A percentile compares a stretch with the other conserved stretches of the same genome.
Conservation (phyloP, 2,888 invertebrate species). For the Parasteatoda lunata region DNA sequence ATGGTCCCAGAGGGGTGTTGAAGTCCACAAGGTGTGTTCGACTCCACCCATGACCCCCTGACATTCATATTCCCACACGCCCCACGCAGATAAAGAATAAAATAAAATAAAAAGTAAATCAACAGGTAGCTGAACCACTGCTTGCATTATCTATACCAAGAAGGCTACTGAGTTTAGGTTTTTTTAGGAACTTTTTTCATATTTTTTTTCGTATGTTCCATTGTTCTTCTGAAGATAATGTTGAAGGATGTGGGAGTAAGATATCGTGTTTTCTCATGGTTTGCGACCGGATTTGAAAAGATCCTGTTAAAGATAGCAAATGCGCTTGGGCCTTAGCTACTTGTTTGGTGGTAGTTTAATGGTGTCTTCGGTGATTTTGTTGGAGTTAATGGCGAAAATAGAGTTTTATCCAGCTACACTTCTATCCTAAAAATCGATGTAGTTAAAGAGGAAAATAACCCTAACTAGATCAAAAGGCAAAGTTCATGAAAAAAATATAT, state of each 20-base stretch:
- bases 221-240: conserved; percentile 2
- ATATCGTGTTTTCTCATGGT: neutral
- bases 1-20: neutral
- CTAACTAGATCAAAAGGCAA: no score
- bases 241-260: neutral
- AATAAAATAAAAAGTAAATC: conserved; percentile 42
- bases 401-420: no score
- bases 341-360: neutral
- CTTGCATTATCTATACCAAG: conserved; percentile 39
- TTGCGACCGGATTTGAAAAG: neutral
- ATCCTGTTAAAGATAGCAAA: neutral
- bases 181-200: neutral
- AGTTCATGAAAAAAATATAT: no score
- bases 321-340: neutral
- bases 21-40: conserved; percentile 61
- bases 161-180: conserved; percentile 34
- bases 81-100: conserved; percentile 9
- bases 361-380: no score
- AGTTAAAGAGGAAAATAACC: no score
- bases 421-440: no score
- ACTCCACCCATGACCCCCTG: conserved; percentile 42
- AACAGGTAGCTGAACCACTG: conserved; percentile 19
- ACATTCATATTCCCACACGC: conserved; percentile 44
- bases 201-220: neutral
- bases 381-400: no score